A percentile compares a stretch with the other conserved stretches of the same genome.
Conservation (phyloP, 2,888 invertebrate genomes). For the Cheilosia soror region DNA sequence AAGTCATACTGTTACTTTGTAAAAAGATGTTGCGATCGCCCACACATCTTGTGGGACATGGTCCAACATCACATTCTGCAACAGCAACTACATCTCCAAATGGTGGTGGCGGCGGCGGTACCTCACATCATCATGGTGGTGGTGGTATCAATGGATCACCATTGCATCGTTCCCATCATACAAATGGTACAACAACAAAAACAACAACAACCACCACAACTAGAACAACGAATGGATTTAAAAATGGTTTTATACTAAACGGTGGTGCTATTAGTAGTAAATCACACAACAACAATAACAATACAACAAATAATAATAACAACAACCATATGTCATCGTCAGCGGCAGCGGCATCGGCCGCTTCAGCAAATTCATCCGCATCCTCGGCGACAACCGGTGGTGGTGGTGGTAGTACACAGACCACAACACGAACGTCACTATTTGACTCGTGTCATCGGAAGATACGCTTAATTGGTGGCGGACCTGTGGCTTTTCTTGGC, state of each 20-base stretch:
- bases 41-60: constrained; percentile 84
- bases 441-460: constrained; percentile 90
- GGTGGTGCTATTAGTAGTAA: constrained; percentile 71
- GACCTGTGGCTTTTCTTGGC: constrained; percentile 87
- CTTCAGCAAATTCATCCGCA: constrained; percentile 64
- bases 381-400: constrained; percentile 59
- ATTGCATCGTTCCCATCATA: constrained; percentile 72
- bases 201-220: constrained; percentile 51
- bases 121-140: constrained; percentile 54
- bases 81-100: constrained; percentile 60
- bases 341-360: constrained; percentile 58
- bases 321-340: constrained; percentile 70
- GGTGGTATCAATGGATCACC: constrained; percentile 48
- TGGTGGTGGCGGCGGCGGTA: constrained; percentile 36
- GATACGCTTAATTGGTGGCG: constrained; percentile 88
- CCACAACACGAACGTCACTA: constrained; percentile 86
- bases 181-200: constrained; percentile 45
- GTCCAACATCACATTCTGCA: constrained; percentile 79
- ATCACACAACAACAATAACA: constrained; percentile 73
- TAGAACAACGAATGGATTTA: constrained; percentile 71
- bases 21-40: constrained; percentile 85
- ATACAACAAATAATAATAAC: constrained; percentile 64
- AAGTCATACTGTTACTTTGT: constrained; percentile 77
- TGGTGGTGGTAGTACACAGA: constrained; percentile 76
- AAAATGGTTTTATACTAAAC: constrained; percentile 73